phyloP scores from a whole-genome alignment of 2,888 invertebrate genomes.

The Mythimna impura region DNA sequence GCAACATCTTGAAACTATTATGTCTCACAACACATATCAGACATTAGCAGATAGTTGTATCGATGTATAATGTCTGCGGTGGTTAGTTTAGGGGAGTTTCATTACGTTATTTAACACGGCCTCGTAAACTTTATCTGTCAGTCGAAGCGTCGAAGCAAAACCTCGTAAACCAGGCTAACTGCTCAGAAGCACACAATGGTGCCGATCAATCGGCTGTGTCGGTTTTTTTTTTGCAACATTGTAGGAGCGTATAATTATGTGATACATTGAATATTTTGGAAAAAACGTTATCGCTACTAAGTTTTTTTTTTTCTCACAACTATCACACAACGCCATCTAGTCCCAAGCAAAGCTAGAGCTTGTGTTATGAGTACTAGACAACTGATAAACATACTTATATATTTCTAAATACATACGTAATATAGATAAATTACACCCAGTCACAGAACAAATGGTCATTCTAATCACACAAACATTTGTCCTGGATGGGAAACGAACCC shows the following conservation, averaged over 20 bases:
- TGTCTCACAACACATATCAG: not conserved
- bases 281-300: too few species aligned
- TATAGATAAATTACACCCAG: too few species aligned
- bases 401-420: too few species aligned
- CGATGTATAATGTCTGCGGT: slow-evolving; percentile 60
- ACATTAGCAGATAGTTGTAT: slow-evolving; percentile 63
- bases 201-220: slow-evolving; percentile 59
- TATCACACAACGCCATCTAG: too few species aligned
- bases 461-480: too few species aligned
- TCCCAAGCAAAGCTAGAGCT: too few species aligned
- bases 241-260: not conserved
- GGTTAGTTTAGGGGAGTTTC: slow-evolving; percentile 69
- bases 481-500: too few species aligned
- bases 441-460: too few species aligned
- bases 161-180: slow-evolving; percentile 69
- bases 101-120: slow-evolving; percentile 74
- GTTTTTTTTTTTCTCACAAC: too few species aligned
- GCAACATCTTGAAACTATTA: not conserved
- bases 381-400: too few species aligned
- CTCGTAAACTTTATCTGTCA: slow-evolving; percentile 77
- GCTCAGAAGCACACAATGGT: slow-evolving; percentile 65
- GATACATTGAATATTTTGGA: too few species aligned
- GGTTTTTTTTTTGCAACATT: slow-evolving; percentile 8
- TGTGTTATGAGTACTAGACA: too few species aligned
- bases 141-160: slow-evolving; percentile 45